Base-by-base conservation (phyloP, 2,797 vertebrate species). In the Typhlichthys eigenmanni region DNA sequence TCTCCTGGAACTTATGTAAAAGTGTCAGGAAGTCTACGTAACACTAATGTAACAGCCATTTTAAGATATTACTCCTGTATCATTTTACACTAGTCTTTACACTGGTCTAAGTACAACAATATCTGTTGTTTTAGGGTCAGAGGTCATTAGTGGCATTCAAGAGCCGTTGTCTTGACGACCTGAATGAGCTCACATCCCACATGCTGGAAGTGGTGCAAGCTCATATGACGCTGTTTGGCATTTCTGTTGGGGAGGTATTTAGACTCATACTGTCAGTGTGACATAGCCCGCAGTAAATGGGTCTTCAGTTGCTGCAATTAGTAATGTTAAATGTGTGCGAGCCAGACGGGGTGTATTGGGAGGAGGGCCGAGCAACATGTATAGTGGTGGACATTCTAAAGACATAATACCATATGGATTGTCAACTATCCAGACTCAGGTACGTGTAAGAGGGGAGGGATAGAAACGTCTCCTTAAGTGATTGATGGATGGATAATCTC, bases 111-210 rank as follows among this genome's bases (percentile, higher is more conserved):
- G 16, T 1, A 1, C 1, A 17, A 1, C n/a, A n/a, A 19, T 29
- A 9, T 51, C 7, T 60, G 29, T 24, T 52, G 32, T 6, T 0
- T 14, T 9, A 88, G 87, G 84, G 58, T 62, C 55, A 72, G 60
- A 88, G 69, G 57, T 71, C 51, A 8, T 13, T 86, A 58, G 29
- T 76, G 66, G 78, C 81, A 0, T 49, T 52, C 57, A 9, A 55
- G 2, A 38, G 84, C 10, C 74, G 63, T 32, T 10, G n/a, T 19
- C 11, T 87, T n/a, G 12, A 24, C 2, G 86, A 89, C 71, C 55
- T 62, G 49, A 89, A 90, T 66, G 84, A 89, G 66, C 81, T 90
- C 61, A 85, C 84, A 0, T 89, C 88, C 60, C 87, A 90, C 69
- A 88, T 83, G 79, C 46, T 90, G 73, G 87, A 87, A 5, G 88